Conservation (phyloP, 2,113 vertebrate species). For the Dipodomys stephensi region DNA sequence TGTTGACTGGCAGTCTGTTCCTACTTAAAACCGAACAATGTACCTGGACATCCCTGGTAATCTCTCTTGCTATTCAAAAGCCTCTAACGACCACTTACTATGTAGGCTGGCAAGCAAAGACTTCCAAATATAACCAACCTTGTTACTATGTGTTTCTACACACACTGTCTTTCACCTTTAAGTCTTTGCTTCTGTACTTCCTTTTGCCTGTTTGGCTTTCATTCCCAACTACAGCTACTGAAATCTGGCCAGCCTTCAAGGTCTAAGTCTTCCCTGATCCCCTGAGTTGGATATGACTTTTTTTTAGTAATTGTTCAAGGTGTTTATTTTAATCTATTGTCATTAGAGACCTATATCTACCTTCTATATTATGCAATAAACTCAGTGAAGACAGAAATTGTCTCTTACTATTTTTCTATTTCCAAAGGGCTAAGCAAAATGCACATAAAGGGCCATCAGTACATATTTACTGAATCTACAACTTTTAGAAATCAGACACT, state of each 20-base stretch:
- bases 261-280: background rate
- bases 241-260: conserved; percentile 30
- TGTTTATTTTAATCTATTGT: conserved; percentile 29
- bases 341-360: conserved; percentile 5
- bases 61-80: background rate
- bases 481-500: conserved; percentile 42
- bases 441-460: conserved; percentile 8
- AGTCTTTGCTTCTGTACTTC: background rate
- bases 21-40: background rate
- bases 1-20: background rate
- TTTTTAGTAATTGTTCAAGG: conserved; percentile 31
- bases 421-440: background rate
- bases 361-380: background rate
- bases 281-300: conserved; percentile 2
- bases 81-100: background rate
- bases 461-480: conserved; percentile 28
- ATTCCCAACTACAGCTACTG: background rate
- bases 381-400: background rate
- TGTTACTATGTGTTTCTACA: background rate
- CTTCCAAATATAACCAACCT: background rate
- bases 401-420: conserved; percentile 36
- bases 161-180: background rate
- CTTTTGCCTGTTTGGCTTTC: background rate
- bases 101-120: too few species aligned
- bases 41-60: background rate